These are phyloP conservation scores for Pangasianodon gigas DNA, from an alignment of 2,113 vertebrate genomes.

Conservation along the genomic window DNA sequence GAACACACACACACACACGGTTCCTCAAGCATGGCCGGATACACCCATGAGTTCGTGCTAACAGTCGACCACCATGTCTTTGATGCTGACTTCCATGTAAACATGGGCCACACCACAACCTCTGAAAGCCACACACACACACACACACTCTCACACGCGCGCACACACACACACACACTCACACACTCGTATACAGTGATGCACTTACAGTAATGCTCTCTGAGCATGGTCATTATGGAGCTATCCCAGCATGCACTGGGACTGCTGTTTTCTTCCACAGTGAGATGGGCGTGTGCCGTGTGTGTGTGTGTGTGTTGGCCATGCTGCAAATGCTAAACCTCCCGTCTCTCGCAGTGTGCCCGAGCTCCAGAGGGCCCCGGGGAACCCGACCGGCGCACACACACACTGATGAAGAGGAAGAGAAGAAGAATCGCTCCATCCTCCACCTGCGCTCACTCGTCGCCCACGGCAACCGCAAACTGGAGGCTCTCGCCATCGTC, in stretches of 20 bases:
- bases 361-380: constrained; percentile 31
- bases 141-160: neutral
- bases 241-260: constrained; percentile 50
- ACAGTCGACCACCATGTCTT: constrained; percentile 10
- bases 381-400: neutral
- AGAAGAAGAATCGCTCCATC: constrained; percentile 49
- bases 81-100: constrained; percentile 1
- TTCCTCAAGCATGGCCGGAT: neutral
- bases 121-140: neutral
- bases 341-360: constrained; percentile 53
- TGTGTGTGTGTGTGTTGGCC: constrained; percentile 17
- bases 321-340: constrained; percentile 10
- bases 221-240: constrained; percentile 49
- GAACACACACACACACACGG: neutral
- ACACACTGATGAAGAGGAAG: constrained; percentile 35
- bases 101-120: neutral
- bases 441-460: constrained; percentile 52
- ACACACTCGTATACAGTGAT: constrained; percentile 7
- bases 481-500: constrained; percentile 56
- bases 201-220: constrained; percentile 41
- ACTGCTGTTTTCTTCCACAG: constrained; percentile 14
- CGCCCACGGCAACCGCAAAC: constrained; percentile 42
- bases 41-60: constrained; percentile 3
- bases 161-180: neutral
- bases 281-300: constrained; percentile 28